Base-by-base conservation (phyloP, 2,888 invertebrate genomes). In the Pristionchus mayeri region DNA sequence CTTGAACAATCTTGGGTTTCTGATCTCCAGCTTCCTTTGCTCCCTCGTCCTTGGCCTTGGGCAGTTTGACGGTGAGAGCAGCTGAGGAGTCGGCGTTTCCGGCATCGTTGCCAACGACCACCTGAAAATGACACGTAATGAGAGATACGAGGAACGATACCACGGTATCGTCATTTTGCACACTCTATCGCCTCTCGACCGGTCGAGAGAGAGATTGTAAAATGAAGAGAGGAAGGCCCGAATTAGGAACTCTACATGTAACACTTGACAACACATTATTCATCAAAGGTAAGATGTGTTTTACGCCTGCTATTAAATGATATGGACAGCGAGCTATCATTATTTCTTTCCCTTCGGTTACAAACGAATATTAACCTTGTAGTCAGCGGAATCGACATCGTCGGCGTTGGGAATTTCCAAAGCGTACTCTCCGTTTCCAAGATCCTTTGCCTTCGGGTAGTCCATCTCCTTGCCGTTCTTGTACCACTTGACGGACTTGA, bases 401-500 rank as follows among this genome's bases (percentile, higher is more conserved):
- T 82, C 44, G 9, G 79, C 85, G 18, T 87, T 80, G 24, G 83
- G 85, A n/a, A 87, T 78, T 7, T 82, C 76, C 30, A 88, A 82
- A 3, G 79, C 60, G 83, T 87, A 85, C 24, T 79, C 78, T 52
- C 84, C 71, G 57, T 85, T 85, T 50, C 80, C 44, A 30, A 86
- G 50, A 81, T 81, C 71, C 63, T 85, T 86, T n/a, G 60, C 52
- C 76, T 48, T 80, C 18, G 84, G 40, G 34, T 13, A 27, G 1
- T 71, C 54, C 50, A 92, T 44, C 75, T 91, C 91, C 60, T 91
- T 87, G 0, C 91, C 93, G 86, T 93, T 89, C 79, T 93, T 93
- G 86, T 92, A 89, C 98, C 98, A 98, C 91, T 95, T 96, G 27
- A 98, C 95, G 86, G 95, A 95, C 86, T 95, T 95, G 0, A 97